phyloP scores from a whole-genome alignment of 2,888 invertebrate species.

The Drosophila helvetica region DNA sequence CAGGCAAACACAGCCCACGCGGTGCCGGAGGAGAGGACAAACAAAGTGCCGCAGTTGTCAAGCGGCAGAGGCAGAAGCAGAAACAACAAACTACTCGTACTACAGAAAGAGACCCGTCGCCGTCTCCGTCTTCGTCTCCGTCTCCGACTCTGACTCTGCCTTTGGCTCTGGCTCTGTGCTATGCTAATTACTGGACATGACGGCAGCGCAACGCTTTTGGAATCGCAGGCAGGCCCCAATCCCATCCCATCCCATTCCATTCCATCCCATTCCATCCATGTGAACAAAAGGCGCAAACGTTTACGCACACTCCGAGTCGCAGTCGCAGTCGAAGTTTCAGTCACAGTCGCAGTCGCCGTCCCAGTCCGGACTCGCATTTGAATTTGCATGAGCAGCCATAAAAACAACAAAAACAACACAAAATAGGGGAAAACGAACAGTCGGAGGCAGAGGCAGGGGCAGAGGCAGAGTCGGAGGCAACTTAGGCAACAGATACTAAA shows the following conservation, averaged over 20 bases:
- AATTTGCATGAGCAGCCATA: slow-evolving; percentile 78
- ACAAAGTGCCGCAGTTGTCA: slow-evolving; percentile 75
- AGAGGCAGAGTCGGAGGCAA: slow-evolving; percentile 29
- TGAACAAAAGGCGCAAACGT: slow-evolving; percentile 78
- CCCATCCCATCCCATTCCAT: slow-evolving; percentile 5
- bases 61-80: slow-evolving; percentile 22
- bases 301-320: slow-evolving; percentile 68
- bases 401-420: slow-evolving; percentile 56
- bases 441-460: neutral
- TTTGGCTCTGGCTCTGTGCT: slow-evolving; percentile 58
- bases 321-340: slow-evolving; percentile 4
- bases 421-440: slow-evolving; percentile 32
- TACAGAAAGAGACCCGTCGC: slow-evolving; percentile 18
- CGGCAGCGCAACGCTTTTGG: slow-evolving; percentile 64
- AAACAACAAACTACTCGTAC: slow-evolving; percentile 21
- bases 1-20: slow-evolving; percentile 10
- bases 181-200: slow-evolving; percentile 79
- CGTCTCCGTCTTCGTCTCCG: slow-evolving; percentile 47
- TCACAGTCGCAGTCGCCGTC: slow-evolving; percentile 6
- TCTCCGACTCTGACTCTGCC: neutral
- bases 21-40: slow-evolving; percentile 41
- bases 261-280: slow-evolving; percentile 56
- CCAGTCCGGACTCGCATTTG: slow-evolving; percentile 58
- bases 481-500: slow-evolving; percentile 48
- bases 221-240: slow-evolving; percentile 48